phyloP scores from a whole-genome alignment of 2,113 vertebrate genomes.

The Artemisiospiza belli region DNA sequence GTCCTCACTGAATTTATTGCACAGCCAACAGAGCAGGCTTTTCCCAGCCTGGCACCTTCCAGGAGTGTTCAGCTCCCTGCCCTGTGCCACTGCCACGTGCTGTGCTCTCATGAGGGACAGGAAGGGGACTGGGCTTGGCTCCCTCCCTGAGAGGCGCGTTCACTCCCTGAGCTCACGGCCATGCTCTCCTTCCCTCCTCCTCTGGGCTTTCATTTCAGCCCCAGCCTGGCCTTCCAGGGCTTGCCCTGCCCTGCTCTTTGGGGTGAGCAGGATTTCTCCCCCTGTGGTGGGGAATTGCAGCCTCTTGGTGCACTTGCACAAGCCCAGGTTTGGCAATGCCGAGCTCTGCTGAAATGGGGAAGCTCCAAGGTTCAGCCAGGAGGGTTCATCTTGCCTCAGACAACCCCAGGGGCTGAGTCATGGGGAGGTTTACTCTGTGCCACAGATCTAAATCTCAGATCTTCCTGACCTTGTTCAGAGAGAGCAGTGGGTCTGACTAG shows the following conservation, averaged over 20 bases:
- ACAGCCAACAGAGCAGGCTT: not conserved
- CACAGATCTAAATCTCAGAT: not conserved
- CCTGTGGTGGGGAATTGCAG: not conserved
- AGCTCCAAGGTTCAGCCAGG: not conserved
- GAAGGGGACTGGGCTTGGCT: not conserved
- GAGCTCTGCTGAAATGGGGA: conserved; percentile 20
- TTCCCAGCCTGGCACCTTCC: not conserved
- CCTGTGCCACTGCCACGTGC: fast-evolving
- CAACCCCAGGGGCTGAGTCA: not conserved
- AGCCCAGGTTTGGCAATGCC: conserved; percentile 15
- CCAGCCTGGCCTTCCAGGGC: not conserved
- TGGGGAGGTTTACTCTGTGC: not conserved
- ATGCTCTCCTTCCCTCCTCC: not conserved
- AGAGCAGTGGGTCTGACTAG: not conserved
- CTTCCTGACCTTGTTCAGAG: not conserved
- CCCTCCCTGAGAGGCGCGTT: not conserved
- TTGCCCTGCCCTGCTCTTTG: not conserved
- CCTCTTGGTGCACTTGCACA: not conserved
- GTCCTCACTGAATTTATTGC: not conserved
- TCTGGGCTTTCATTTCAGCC: not conserved
- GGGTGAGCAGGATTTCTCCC: not conserved
- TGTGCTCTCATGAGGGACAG: not conserved
- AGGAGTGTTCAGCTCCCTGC: not conserved
- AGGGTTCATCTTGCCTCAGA: not conserved
- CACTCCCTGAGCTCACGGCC: not conserved